Conservation (phyloP, 1,140 invertebrate species). For the Drosophila trapezifrons region DNA sequence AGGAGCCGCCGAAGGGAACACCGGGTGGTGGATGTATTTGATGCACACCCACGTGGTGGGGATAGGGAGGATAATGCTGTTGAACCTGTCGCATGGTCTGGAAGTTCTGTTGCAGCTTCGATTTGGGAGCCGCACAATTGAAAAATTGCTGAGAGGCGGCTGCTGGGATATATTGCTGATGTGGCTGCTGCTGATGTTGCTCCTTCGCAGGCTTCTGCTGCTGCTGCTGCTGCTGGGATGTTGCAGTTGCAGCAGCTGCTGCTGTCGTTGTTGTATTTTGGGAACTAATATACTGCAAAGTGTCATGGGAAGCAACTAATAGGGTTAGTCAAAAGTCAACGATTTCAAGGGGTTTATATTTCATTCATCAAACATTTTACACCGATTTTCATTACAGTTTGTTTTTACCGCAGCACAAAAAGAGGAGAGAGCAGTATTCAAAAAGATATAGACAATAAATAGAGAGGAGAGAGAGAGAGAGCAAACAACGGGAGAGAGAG, state of each 20-base stretch:
- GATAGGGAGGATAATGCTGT: slow-evolving; percentile 84
- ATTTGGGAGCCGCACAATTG: slow-evolving; percentile 82
- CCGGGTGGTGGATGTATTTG: slow-evolving; percentile 81
- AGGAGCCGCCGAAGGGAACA: slow-evolving; percentile 59
- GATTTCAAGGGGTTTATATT: background rate
- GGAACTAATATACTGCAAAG: slow-evolving; percentile 70
- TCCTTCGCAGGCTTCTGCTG: slow-evolving; percentile 10
- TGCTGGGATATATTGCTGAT: slow-evolving; percentile 18
- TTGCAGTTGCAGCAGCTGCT: slow-evolving; percentile 3
- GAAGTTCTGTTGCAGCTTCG: slow-evolving; percentile 84
- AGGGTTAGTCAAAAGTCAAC: slow-evolving; percentile 56
- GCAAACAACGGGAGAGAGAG: slow-evolving; percentile 61
- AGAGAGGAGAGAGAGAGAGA: slow-evolving; percentile 41
- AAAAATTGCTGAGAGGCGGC: slow-evolving; percentile 61
- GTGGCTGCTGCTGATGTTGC: slow-evolving; percentile 20
- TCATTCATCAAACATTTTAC: slow-evolving; percentile 4
- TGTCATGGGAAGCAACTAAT: slow-evolving; percentile 73
- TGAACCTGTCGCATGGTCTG: slow-evolving; percentile 83
- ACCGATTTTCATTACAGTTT: slow-evolving; percentile 30
- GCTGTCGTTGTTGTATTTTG: slow-evolving; percentile 28
- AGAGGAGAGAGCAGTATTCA: slow-evolving; percentile 49
- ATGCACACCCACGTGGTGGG: slow-evolving; percentile 82
- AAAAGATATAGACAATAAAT: slow-evolving; percentile 47
- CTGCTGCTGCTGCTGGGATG: slow-evolving; percentile 21
- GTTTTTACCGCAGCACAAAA: slow-evolving; percentile 63